Percentiles rank a stretch among this genome's conserved stretches.
Evolutionary conservation across 2,797 vertebrate genomes (phyloP).

Genomic region (Poliocrania exsul): DNA sequence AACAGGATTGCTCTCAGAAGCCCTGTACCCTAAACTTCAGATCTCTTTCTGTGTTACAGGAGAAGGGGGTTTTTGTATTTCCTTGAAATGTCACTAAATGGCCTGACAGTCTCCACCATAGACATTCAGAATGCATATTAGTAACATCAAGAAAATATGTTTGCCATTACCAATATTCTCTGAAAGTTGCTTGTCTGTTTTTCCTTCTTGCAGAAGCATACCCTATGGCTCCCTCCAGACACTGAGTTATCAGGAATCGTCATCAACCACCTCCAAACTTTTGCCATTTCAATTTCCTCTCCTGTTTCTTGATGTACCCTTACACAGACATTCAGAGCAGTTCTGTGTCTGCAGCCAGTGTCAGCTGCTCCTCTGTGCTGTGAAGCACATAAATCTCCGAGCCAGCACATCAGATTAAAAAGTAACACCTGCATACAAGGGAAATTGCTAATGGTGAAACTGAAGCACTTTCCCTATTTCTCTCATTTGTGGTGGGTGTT

Average conservation of each 20-base stretch:
- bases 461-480: background rate
- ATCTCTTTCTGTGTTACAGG: background rate
- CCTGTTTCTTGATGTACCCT: background rate
- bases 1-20: background rate
- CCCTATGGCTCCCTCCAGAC: fast-evolving
- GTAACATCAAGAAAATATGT: background rate
- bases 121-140: background rate
- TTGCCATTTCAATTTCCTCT: conserved; percentile 40
- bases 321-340: background rate
- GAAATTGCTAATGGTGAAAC: background rate
- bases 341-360: background rate
- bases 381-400: background rate
- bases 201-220: background rate
- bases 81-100: background rate
- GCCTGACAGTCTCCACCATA: background rate
- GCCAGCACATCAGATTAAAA: background rate
- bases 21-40: background rate
- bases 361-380: background rate
- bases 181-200: background rate
- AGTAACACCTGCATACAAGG: background rate
- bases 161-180: background rate
- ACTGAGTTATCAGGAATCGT: background rate
- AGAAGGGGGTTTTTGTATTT: background rate
- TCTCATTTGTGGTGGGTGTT: background rate
- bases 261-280: background rate